phyloP scores from a whole-genome alignment of 2,888 invertebrate genomes.

The Acronicta psi region DNA sequence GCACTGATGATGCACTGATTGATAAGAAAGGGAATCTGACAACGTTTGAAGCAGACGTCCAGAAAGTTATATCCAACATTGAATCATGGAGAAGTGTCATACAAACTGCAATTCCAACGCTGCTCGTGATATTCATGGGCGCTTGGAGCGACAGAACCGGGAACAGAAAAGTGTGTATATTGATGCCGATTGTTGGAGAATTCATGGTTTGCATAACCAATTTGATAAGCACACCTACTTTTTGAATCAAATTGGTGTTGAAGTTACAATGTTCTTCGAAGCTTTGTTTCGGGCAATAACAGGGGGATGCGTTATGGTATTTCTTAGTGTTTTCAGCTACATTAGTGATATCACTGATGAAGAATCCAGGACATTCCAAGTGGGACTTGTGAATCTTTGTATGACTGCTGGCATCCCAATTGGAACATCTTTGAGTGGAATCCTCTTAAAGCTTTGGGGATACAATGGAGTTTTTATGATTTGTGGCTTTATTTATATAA shows the following conservation, averaged over 20 bases:
- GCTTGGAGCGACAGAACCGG: slow-evolving; percentile 90
- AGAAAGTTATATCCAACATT: slow-evolving; percentile 86
- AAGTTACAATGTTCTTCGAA: slow-evolving; percentile 87
- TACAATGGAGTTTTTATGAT: slow-evolving; percentile 81
- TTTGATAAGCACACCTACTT: slow-evolving; percentile 86
- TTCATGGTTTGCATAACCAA: slow-evolving; percentile 83
- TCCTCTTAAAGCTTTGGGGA: slow-evolving; percentile 78
- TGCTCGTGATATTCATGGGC: slow-evolving; percentile 89
- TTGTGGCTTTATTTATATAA: slow-evolving; percentile 75
- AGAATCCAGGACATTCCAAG: slow-evolving; percentile 88
- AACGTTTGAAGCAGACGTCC: slow-evolving; percentile 89
- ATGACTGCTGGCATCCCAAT: slow-evolving; percentile 88
- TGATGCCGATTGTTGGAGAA: slow-evolving; percentile 88
- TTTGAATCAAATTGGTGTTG: slow-evolving; percentile 86
- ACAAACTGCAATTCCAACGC: slow-evolving; percentile 87
- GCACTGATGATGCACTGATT: slow-evolving; percentile 74
- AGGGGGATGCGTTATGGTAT: slow-evolving; percentile 88
- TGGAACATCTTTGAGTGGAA: slow-evolving; percentile 88
- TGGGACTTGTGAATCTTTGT: slow-evolving; percentile 90
- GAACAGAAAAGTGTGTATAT: slow-evolving; percentile 88
- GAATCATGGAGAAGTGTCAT: slow-evolving; percentile 88
- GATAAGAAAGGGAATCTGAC: slow-evolving; percentile 86
- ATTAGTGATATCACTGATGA: slow-evolving; percentile 89
- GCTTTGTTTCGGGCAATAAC: slow-evolving; percentile 87
- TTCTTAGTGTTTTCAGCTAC: slow-evolving; percentile 89